These are phyloP conservation scores for Drosophila pseudoananassae DNA, from an alignment of 1,140 invertebrate species.

Conservation along the genomic window DNA sequence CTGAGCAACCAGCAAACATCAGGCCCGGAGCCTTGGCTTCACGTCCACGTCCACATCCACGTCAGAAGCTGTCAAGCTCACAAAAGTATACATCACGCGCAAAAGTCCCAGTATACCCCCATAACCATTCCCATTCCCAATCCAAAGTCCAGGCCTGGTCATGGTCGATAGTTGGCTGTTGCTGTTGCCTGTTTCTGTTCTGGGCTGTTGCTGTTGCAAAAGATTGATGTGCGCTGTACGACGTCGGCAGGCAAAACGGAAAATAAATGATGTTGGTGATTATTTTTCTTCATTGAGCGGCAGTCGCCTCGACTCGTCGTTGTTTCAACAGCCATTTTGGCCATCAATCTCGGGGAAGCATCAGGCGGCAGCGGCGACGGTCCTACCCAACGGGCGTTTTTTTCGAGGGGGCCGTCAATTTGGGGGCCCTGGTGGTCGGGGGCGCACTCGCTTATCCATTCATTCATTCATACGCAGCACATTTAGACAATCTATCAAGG, in stretches of 20 bases:
- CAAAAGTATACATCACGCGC: conserved; percentile 58
- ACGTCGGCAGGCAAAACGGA: conserved; percentile 78
- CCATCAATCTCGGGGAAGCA: conserved; percentile 73
- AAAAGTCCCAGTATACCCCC: conserved; percentile 20
- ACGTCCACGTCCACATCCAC: conserved; percentile 35
- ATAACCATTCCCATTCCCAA: neutral
- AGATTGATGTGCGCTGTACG: conserved; percentile 78
- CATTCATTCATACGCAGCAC: conserved; percentile 62
- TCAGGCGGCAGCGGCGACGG: conserved; percentile 30
- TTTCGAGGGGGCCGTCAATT: conserved; percentile 38
- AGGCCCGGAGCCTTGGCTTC: conserved; percentile 30
- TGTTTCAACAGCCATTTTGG: conserved; percentile 78
- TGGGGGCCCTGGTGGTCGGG: conserved; percentile 26
- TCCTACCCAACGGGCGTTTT: conserved; percentile 28
- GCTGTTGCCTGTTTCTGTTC: conserved; percentile 53
- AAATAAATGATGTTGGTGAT: conserved; percentile 82
- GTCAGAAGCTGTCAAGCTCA: conserved; percentile 73
- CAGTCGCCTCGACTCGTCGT: conserved; percentile 36
- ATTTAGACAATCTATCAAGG: conserved; percentile 74
- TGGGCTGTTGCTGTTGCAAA: conserved; percentile 62
- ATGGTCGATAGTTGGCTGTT: conserved; percentile 72
- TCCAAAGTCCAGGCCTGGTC: conserved; percentile 51
- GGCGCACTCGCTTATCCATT: conserved; percentile 46
- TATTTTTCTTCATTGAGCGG: conserved; percentile 80
- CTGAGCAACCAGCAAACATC: conserved; percentile 30